These are phyloP conservation scores for Mobula birostris DNA, from an alignment of 2,113 vertebrate species.

Conservation along the genomic window DNA sequence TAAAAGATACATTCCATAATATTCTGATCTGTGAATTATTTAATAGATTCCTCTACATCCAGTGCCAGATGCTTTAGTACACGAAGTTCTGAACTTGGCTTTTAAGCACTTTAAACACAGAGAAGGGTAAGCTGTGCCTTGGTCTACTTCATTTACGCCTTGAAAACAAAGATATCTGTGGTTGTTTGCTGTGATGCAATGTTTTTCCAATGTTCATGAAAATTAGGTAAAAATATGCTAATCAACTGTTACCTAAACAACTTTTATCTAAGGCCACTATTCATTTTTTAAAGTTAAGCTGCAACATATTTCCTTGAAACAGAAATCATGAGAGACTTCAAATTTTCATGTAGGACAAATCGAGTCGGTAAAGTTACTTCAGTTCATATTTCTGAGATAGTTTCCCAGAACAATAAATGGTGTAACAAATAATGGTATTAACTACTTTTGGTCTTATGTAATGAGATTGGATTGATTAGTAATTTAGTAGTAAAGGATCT, in stretches of 20 bases:
- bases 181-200: background rate
- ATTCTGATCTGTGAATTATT: constrained; percentile 11
- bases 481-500: too few relatives aligned
- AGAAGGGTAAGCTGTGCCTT: constrained; percentile 79
- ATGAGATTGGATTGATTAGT: too few relatives aligned
- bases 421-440: too few relatives aligned
- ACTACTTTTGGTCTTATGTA: too few relatives aligned
- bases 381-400: background rate
- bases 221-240: too few relatives aligned
- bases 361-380: background rate
- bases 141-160: background rate
- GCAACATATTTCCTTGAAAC: background rate
- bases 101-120: constrained; percentile 99
- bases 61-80: constrained; percentile 96
- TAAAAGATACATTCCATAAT: background rate
- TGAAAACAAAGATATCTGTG: background rate
- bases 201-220: background rate
- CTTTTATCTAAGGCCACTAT: background rate
- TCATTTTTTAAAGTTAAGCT: background rate
- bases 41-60: constrained; percentile 97
- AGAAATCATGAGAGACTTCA: too few relatives aligned
- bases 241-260: too few relatives aligned
- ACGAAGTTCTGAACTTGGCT: constrained; percentile 98
- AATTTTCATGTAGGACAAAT: background rate
- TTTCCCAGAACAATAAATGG: too few relatives aligned